phyloP scores from a whole-genome alignment of 2,888 invertebrate species.

The Tolmerus cingulatus region DNA sequence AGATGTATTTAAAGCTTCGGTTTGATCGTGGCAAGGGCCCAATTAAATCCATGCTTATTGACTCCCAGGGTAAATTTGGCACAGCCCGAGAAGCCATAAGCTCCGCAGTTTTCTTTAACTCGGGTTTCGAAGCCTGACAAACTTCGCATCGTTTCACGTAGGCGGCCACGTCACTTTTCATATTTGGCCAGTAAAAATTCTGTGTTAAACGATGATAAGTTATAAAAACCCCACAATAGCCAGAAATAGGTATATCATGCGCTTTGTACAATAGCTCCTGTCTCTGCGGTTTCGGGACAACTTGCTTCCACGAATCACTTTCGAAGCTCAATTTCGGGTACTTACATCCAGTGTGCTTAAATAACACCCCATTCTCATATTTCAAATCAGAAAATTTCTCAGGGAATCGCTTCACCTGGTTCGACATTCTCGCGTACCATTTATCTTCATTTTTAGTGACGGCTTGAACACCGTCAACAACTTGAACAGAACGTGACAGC shows the following conservation, averaged over 20 bases:
- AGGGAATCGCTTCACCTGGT: not conserved
- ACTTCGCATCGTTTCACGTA: not conserved
- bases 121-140: not conserved
- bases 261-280: not conserved
- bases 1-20: conserved; percentile 6
- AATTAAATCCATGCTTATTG: conserved; percentile 39
- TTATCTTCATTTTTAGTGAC: not conserved
- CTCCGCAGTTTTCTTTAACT: not conserved
- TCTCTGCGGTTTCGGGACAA: not conserved
- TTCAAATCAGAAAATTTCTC: not conserved
- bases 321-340: not conserved
- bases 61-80: conserved; percentile 1
- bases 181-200: not conserved
- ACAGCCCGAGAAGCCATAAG: not conserved
- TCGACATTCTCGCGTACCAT: not conserved
- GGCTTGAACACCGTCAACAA: not conserved
- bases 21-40: conserved; percentile 41
- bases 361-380: not conserved
- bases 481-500: not conserved
- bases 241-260: not conserved
- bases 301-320: not conserved
- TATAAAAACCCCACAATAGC: not conserved
- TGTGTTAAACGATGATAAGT: not conserved
- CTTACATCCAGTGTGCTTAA: not conserved
- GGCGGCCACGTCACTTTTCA: not conserved